Evolutionary conservation across 2,888 invertebrate genomes (phyloP), one percentile per base, ranked within the genome.

Genomic region (Digitonthophagus gazella): DNA sequence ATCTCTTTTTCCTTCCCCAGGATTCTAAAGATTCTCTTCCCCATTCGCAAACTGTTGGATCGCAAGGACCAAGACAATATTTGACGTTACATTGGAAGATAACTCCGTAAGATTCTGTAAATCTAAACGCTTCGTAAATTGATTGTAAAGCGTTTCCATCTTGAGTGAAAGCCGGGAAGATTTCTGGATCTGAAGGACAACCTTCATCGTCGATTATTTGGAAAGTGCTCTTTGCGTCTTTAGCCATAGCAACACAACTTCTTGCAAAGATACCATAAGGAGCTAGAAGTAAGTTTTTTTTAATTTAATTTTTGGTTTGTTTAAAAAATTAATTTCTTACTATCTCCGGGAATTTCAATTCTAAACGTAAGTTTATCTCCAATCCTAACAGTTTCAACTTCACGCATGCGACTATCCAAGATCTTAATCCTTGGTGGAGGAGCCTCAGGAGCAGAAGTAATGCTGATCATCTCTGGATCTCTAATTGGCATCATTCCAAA

Each of bases 31-130:
- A 93, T 80, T 96, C 95, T 79, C 93, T 89, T 75, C 94, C 95
- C 91, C 93, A 94, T 85, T 95, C 95, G 81, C 95, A 95, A 65
- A 94, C 91, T 73, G 95, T 95, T 77, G 96, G 94, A 81, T 96
- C 95, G 79, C 96, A 97, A 74, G 95, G 95, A 80, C 96, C 96
- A 72, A 97, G 88, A 79, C 96, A 97, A 82, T 97, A 97, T 81
- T 96, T 96, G 76, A 97, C 96, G 83, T 97, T 97, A 83, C 96
- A 97, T 81, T 97, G 96, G 90, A 97, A 97, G 81, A 97, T 97
- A 71, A 97, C 96, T 65, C 96, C 96, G 77, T 97, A 97, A 8
- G 96, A 96, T 82, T 97, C 96, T 0, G 96, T 97, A 82, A 97
- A 97, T 80, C 96, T 88, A 87, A 97, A 97, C 0, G 96, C 96